Evolutionary conservation across 2,888 invertebrate species (phyloP), one percentile per base, ranked within the genome.

Genomic region (Dynastes maya): DNA sequence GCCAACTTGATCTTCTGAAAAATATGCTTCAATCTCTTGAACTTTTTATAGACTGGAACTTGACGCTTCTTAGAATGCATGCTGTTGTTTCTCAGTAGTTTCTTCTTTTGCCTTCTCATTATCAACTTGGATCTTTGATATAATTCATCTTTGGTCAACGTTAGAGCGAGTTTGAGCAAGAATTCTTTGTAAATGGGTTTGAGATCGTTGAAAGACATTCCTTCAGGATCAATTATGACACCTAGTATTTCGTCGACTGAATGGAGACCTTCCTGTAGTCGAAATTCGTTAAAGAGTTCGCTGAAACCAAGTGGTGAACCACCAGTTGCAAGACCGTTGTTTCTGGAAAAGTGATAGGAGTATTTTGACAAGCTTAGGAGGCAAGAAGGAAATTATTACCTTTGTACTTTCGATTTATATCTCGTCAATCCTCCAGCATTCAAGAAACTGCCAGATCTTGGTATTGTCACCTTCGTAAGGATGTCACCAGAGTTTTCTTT

Each of bases 151-250:
- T 96, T 96, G n/a, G 96, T 97, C 79, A 97, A 89, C 0, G 97
- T 97, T 0, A 97, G 93, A 2, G 97, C 96, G 81, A 97, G 89
- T 89, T 97, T 97, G 53, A 97, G 89, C 68, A 97, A 90, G 86
- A 97, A 96, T 89, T 97, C 97, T 88, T 97, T 96, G 87, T 97
- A 97, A 81, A 97, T 95, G 63, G 97, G 97, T 88, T 96, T 96
- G 80, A 97, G 91, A 86, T 97, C 96, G 89, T 97, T 97, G 88
- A 96, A 97, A 77, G 96, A 96, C 96, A 97, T 97, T 79, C 97
- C 97, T 87, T 97, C 96, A 51, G 96, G 94, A 88, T 96, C 95
- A 84, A 97, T 96, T 86, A 97, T 97, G 85, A 95, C 95, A 85
- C 94, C 95, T 71, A 97, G 90, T 84, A 96, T 96, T 85, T 96